A percentile compares a stretch with the other conserved stretches of the same genome.
phyloP scores from a whole-genome alignment of 2,113 vertebrate species.

The Elaphurus davidianus region DNA sequence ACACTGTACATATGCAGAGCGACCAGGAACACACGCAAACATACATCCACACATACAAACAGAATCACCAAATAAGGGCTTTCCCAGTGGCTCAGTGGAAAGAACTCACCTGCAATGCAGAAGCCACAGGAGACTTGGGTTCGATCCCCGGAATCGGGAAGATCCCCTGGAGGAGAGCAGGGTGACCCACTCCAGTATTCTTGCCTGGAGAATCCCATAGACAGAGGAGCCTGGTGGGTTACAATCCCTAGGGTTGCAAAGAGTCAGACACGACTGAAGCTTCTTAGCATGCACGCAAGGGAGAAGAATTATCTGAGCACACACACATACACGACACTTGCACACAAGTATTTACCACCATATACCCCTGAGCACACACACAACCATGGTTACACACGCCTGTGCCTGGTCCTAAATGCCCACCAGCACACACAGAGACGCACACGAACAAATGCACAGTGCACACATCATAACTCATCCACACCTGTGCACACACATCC shows the following conservation, averaged over 20 bases:
- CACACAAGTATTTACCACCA: neutral
- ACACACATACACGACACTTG: neutral
- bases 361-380: neutral
- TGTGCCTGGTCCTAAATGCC: neutral
- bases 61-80: neutral
- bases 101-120: neutral
- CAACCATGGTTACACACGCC: rapidly evolving
- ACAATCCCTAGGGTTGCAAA: neutral
- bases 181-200: neutral
- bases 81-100: neutral
- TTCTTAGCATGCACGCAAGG: neutral
- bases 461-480: neutral
- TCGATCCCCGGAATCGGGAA: rapidly evolving
- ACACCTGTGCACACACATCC: neutral
- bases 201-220: neutral
- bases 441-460: neutral
- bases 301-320: neutral
- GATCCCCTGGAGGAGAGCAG: neutral
- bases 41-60: neutral
- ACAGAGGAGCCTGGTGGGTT: neutral
- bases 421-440: neutral
- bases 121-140: neutral
- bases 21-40: neutral
- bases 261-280: neutral
- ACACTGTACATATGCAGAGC: neutral